Evolutionary conservation across 1,140 invertebrate genomes (phyloP), one percentile per base, ranked within the genome.

Genomic region (Ditylenchus dipsaci): DNA sequence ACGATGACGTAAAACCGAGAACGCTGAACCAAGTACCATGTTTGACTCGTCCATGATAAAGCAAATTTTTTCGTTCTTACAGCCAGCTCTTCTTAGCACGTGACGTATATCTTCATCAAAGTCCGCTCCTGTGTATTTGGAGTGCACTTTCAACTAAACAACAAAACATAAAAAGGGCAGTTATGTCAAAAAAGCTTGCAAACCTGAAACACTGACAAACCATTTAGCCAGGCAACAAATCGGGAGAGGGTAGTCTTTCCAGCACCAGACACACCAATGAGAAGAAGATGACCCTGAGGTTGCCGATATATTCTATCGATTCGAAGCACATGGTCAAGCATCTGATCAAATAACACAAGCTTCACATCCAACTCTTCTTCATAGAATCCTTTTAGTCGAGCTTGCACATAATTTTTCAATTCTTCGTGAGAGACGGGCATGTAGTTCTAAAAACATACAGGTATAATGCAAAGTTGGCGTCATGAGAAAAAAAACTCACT

Each of bases 221-320:
- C 96, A 86, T 99, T 99, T 90, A 99, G 96, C 94, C 96, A 99
- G 58, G 96, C 95, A 29, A 99, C 96, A 85, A 99, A 99, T 71
- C 95, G 87, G 9, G 94, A 97, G 61, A 98, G 87, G 15, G 95
- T 99, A 0, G 96, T 99, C 86, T 99, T 99, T 65, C 95, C 96
- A 71, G 95, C 92, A 42, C 96, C 96, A 72, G 93, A 94, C 0
- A 95, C 92, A 76, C 94, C 94, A 82, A 99, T 98, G 0, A 99
- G 86, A 69, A 99, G 85, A 64, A 98, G 84, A 85, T 99, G 95
- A 62, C 93, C 93, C 72, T 82, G 96, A 13, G 96, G 95, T 85
- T 99, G 96, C 58, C 95, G 87, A 88, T 97, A 98, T 76, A 99
- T 97, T 82, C 96, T 87, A 86, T 99, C 96, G 82, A 99, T 99